Evolutionary conservation across 92 coral and sea anemone genomes (phyloP).

Genomic region (Hydrozoanthus gracilis): DNA sequence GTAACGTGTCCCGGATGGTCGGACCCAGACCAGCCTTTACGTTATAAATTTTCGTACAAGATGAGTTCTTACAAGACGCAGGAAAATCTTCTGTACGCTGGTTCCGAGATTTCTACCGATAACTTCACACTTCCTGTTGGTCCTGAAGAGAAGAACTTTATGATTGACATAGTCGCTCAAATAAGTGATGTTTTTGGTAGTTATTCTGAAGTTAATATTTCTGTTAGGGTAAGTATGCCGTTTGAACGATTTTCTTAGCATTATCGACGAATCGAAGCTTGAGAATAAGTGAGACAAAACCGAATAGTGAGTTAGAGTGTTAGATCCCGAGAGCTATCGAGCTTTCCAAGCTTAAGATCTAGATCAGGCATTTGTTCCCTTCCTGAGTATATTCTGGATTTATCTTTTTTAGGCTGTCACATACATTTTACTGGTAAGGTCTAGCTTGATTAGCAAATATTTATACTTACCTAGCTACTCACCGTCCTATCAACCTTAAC

Average conservation of each 20-base stretch:
- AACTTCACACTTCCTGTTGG: slow-evolving; percentile 46
- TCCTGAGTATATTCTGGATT: too few species aligned
- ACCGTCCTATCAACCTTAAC: too few species aligned
- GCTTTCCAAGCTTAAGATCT: too few species aligned
- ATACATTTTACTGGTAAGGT: too few species aligned
- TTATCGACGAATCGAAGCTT: too few species aligned
- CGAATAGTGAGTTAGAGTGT: too few species aligned
- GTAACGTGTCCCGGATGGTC: slow-evolving; percentile 56
- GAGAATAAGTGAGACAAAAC: too few species aligned
- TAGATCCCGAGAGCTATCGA: too few species aligned
- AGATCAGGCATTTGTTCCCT: too few species aligned
- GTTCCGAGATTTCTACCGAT: slow-evolving; percentile 16
- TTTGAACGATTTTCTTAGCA: background rate
- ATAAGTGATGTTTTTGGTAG: slow-evolving; percentile 60
- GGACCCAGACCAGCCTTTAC: slow-evolving; percentile 51
- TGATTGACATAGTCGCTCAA: slow-evolving; percentile 39
- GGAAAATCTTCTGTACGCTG: slow-evolving; percentile 44
- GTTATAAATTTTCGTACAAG: slow-evolving; percentile 47
- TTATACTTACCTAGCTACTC: too few species aligned
- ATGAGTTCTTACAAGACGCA: slow-evolving; percentile 37
- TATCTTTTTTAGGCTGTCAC: too few species aligned
- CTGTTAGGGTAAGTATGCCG: slow-evolving; percentile 38
- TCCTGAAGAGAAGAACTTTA: slow-evolving; percentile 33
- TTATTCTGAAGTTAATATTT: slow-evolving; percentile 5
- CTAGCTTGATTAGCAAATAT: too few species aligned